phyloP scores from a whole-genome alignment of 1,140 invertebrate species.

The Pseudoatta argentina region DNA sequence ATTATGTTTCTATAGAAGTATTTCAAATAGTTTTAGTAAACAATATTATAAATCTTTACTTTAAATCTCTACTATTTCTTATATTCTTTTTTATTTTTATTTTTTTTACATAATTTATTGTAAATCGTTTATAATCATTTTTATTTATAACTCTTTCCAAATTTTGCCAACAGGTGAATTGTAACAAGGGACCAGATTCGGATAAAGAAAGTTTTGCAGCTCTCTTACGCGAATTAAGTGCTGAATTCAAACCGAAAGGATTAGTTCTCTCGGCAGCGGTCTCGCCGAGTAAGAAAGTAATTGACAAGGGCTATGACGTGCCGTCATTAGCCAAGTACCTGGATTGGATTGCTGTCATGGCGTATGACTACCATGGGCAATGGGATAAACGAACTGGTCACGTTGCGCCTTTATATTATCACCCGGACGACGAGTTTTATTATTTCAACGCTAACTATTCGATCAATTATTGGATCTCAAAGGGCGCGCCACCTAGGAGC shows the following conservation, averaged over 20 bases:
- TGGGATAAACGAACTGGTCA: slow-evolving; percentile 95
- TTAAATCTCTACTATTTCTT: background rate
- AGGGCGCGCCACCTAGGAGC: slow-evolving; percentile 92
- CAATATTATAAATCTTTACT: background rate
- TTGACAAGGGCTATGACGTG: slow-evolving; percentile 94
- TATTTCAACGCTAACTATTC: slow-evolving; percentile 91
- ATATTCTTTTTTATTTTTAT: background rate
- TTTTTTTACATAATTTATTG: background rate
- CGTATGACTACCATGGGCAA: slow-evolving; percentile 95
- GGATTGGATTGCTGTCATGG: slow-evolving; percentile 96
- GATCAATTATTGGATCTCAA: slow-evolving; percentile 95
- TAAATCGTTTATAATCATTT: background rate
- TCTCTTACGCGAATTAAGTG: slow-evolving; percentile 91
- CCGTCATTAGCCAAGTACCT: slow-evolving; percentile 90
- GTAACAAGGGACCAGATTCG: slow-evolving; percentile 92
- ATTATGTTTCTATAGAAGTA: background rate
- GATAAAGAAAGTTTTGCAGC: slow-evolving; percentile 93
- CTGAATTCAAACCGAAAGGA: slow-evolving; percentile 91
- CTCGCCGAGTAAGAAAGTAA: slow-evolving; percentile 95
- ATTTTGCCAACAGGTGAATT: slow-evolving; percentile 87
- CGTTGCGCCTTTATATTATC: slow-evolving; percentile 92
- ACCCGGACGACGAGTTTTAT: slow-evolving; percentile 88
- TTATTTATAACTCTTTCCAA: background rate
- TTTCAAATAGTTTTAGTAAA: background rate
- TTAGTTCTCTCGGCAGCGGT: slow-evolving; percentile 93